Base-by-base conservation (phyloP, 2,797 vertebrate genomes). In the Coregonus sp. region DNA sequence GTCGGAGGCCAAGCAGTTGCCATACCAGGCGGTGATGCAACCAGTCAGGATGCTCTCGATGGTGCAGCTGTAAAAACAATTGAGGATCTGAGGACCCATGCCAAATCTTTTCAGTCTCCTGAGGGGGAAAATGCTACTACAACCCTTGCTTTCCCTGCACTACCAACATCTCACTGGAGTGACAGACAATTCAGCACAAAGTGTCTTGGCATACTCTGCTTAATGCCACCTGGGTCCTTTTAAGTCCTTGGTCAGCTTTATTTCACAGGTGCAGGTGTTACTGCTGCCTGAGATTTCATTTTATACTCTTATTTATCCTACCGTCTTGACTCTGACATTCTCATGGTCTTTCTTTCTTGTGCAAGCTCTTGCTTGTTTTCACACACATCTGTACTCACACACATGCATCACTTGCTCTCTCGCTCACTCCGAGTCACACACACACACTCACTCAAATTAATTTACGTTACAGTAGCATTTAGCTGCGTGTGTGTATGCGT, bases 221-320 rank as follows among this genome's bases (percentile, higher is more conserved):
- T 52, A n/a, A 16, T 14, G 7, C 31, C 31, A 52, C 65, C 74
- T 68, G 63, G 15, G 47, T 29, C 73, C 59, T 65, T 33, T 50
- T 20, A 66, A 75, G 51, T 76, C 75, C 67, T 4, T n/a, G 25
- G 47, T 35, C 63, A 35, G 47, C 74, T 63, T n/a, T 54, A 20
- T 47, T 20, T 40, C 4, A 11, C 29, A 54, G 31, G 25, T 29
- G 14, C 40, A 70, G 70, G 51, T 75, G 31, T 47, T 47, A 47
- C n/a, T n/a, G n/a, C 20, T 29, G 31, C 29, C 56, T 67, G 63
- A 14, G 51, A 66, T 73, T 35, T 66, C 31, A 75, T 66, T 56
- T 31, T 15, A 7, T 14, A 5, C 29, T 35, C 50, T 73, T 20
- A 18, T 47, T 59, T 16, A 12, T 47, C 33, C 71, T 73, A 12